Conservation (phyloP, 2,888 invertebrate species). For the Acholoe squamosa region DNA sequence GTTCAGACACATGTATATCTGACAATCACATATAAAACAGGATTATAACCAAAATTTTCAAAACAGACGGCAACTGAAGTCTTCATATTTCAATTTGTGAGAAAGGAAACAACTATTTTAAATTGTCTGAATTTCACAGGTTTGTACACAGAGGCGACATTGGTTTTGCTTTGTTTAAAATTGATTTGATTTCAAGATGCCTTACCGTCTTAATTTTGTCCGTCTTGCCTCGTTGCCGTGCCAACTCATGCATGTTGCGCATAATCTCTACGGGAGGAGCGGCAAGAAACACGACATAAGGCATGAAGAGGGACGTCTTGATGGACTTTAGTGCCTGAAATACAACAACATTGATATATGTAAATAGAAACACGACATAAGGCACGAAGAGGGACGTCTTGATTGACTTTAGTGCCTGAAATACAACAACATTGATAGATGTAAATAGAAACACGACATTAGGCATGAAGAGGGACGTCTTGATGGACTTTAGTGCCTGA, state of each 20-base stretch:
- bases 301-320: constrained; percentile 96
- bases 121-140: too few species aligned
- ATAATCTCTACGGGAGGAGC: constrained; percentile 96
- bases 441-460: constrained; percentile 99
- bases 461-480: constrained; percentile 97
- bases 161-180: too few species aligned
- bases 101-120: too few species aligned
- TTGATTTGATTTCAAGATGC: too few species aligned
- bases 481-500: constrained; percentile 94
- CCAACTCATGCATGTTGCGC: constrained; percentile 81
- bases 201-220: constrained; percentile 69
- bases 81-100: too few species aligned
- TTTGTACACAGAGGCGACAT: too few species aligned
- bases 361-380: constrained; percentile 98
- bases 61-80: too few species aligned
- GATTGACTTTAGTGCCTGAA: constrained; percentile 93
- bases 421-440: constrained; percentile 56
- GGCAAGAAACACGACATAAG: constrained; percentile 98
- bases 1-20: too few species aligned
- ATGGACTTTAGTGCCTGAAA: constrained; percentile 93
- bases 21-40: too few species aligned
- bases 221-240: constrained; percentile 75
- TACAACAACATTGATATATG: not conserved
- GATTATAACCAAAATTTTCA: too few species aligned
- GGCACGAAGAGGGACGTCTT: constrained; percentile 97